phyloP scores from a whole-genome alignment of 2,113 vertebrate species.

The Malurus melanocephalus region DNA sequence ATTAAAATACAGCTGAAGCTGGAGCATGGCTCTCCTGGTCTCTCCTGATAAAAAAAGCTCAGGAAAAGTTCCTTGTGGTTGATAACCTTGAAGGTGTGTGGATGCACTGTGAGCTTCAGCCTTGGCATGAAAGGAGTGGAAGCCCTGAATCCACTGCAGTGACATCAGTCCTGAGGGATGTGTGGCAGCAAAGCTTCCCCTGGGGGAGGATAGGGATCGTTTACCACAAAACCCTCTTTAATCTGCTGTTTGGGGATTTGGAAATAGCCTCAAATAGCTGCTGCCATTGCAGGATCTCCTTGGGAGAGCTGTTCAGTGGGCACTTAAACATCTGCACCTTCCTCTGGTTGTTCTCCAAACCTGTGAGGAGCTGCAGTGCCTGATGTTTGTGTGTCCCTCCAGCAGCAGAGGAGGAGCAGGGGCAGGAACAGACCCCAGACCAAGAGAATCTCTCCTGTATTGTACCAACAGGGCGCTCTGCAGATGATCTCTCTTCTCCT shows the following conservation, averaged over 20 bases:
- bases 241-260: slow-evolving; percentile 2
- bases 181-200: neutral
- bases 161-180: neutral
- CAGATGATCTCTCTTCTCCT: neutral
- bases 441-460: no score
- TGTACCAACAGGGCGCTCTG: accelerated
- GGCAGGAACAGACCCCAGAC: neutral
- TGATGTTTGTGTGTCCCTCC: neutral
- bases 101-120: neutral
- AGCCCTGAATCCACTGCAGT: neutral
- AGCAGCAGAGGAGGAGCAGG: neutral
- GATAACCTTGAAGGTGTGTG: neutral
- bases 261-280: neutral
- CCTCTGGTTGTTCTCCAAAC: neutral
- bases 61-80: neutral
- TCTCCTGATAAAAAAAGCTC: neutral
- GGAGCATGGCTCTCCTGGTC: neutral
- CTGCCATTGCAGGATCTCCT: neutral
- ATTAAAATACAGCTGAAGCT: neutral
- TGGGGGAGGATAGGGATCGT: neutral
- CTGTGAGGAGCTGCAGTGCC: neutral
- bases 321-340: slow-evolving; percentile 46
- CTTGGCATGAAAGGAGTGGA: neutral
- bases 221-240: neutral
- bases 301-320: neutral